These are phyloP conservation scores for Drosophila ogumai DNA, from an alignment of 1,140 invertebrate genomes.

Conservation along the genomic window DNA sequence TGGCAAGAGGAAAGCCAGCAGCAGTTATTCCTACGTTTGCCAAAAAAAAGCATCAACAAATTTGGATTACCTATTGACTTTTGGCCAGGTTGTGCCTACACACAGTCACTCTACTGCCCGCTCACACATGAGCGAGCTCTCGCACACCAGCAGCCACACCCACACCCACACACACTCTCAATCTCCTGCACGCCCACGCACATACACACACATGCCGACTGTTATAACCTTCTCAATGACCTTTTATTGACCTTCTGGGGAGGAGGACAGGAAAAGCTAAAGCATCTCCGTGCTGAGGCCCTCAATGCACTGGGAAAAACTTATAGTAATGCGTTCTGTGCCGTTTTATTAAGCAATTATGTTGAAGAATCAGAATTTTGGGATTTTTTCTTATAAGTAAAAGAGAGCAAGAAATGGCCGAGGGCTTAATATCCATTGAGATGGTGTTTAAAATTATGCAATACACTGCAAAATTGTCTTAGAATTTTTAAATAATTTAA, in stretches of 20 bases:
- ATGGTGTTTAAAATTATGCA: neutral
- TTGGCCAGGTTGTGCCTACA: conserved; percentile 43
- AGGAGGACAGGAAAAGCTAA: conserved; percentile 30
- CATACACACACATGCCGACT: conserved; percentile 26
- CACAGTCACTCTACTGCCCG: conserved; percentile 24
- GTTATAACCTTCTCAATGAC: conserved; percentile 73
- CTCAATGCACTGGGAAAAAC: conserved; percentile 14
- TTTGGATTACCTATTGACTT: conserved; percentile 74
- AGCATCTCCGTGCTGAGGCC: conserved; percentile 11
- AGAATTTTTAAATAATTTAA: too few relatives aligned
- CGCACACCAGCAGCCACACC: conserved; percentile 20
- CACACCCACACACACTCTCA: conserved; percentile 3
- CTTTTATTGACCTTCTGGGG: conserved; percentile 73
- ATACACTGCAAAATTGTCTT: too few relatives aligned
- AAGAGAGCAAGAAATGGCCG: neutral
- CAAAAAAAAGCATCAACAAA: conserved; percentile 53
- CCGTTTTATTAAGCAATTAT: neutral
- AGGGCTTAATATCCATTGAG: neutral
- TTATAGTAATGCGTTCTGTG: too few relatives aligned
- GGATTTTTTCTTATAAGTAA: neutral
- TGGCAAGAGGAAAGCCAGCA: conserved; percentile 21
- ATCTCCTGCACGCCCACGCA: conserved; percentile 14
- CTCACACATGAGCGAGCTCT: conserved; percentile 40
- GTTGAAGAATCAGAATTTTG: neutral
- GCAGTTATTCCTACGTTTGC: conserved; percentile 25